Base-by-base conservation (phyloP, 1,140 invertebrate genomes). In the Lepidurus arcticus region DNA sequence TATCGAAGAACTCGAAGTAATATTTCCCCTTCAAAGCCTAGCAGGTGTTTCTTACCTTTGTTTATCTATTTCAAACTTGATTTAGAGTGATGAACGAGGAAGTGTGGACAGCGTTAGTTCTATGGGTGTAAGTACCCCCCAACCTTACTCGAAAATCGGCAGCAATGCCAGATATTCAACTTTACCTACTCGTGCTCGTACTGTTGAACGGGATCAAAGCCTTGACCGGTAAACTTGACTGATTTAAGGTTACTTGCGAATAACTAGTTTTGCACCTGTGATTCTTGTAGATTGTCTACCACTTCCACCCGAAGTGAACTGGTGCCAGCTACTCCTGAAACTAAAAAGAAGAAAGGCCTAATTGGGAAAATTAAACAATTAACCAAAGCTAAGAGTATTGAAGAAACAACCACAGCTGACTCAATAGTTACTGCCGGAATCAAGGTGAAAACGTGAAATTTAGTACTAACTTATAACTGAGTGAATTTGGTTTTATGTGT, bases 241-340 rank as follows among this genome's bases (percentile, higher is more conserved):
- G 24, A n/a, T 5, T 75, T 73, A 75, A 76, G 42, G 78, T 77
- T 11, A 76, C 8, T 11, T 16, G 1, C 45, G 10, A 47, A 47
- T 16, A 10, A 47, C 26, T 26, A 9, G 53, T 75, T 73, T 42
- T 44, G 42, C 53, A 77, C 44, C 34, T 76, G 24, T 78, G 65
- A 21, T 78, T 75, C 21, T 74, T 77, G 77, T 76, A 83, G 93
- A 74, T 85, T 94, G 75, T 95, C 93, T 0, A 91, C 90, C 73
- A 92, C 92, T 24, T 95, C 94, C 7, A 92, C 92, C 0, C 92
- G 93, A 82, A 95, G 93, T 83, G 93, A 95, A 82, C 88, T 93
- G 77, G 84, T 92, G 3, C 88, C 90, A 3, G 84, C 84, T 7
- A 84, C 87, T 76, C 85, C 86, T 13, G 90, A 91, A 75, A 94